Evolutionary conservation across 2,888 invertebrate species (phyloP), one percentile per base, ranked within the genome.

Genomic region (Dendrolimus houi): DNA sequence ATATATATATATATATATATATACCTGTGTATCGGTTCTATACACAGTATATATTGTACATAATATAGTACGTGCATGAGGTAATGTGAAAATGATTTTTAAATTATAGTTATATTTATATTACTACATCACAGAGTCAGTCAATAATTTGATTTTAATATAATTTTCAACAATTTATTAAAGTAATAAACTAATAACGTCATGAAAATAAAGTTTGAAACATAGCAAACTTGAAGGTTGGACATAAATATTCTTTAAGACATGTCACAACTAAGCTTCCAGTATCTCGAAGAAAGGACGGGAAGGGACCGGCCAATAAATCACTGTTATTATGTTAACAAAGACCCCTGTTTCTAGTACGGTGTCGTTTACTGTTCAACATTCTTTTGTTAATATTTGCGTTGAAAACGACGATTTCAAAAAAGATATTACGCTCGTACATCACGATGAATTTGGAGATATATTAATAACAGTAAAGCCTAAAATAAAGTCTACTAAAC

Each of bases 281-380:
- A 47, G 47, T 47, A 47, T 47, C 47, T 47, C 47, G 47, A 47
- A 47, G 47, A 47, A 47, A 47, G 47, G 47, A 12, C 47, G 47
- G 47, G 47, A 47, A 47, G 47, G 47, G 47, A 47, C 47, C 12
- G 47, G 10, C 47, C 61, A 60, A 69, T 69, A 69, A 64, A 68
- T 69, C 65, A 66, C 59, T 56, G 62, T 64, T 64, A 69, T 69
- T 69, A 63, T 68, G 63, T 62, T 61, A 64, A 66, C 68, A 66
- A 69, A 66, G 68, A 59, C 58, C 57, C 61, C 56, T 59, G 64
- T 60, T 54, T 58, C 58, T 57, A 57, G 56, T 58, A 58, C 54
- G 56, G 56, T 53, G 61, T 66, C 70, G 62, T 67, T 68, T 68
- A 66, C 68, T 58, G 62, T 66, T 66, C 64, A 47, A 47, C 47